A percentile compares a stretch with the other conserved stretches of the same genome.
Conservation (phyloP, 2,797 vertebrate species). For the Borostomias antarcticus region DNA sequence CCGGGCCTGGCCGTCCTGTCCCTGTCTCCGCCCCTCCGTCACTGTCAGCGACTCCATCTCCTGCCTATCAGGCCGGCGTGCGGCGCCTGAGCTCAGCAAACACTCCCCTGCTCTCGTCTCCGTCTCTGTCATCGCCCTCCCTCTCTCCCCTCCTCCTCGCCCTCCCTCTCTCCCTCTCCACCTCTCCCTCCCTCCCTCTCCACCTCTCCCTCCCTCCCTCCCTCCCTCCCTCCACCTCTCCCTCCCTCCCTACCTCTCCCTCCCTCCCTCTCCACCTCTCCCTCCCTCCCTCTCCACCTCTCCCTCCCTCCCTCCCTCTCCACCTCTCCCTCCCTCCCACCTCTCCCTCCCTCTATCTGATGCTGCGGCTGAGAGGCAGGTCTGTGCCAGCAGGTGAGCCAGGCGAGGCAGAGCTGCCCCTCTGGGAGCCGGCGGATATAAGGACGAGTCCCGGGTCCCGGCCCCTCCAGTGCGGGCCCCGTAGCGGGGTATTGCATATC, state of each 20-base stretch:
- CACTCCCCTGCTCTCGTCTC: conserved; percentile 38
- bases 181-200: not conserved
- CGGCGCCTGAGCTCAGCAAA: conserved; percentile 66
- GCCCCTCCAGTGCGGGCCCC: no score
- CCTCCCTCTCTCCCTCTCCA: not conserved
- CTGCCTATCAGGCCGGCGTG: conserved; percentile 32
- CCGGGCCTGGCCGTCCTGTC: conserved; percentile 8
- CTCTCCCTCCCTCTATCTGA: conserved; percentile 47
- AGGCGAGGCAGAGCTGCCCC: conserved; percentile 34
- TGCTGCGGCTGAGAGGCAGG: conserved; percentile 55
- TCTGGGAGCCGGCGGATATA: conserved; percentile 35
- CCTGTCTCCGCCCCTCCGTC: conserved; percentile 7
- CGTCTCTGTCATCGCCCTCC: conserved; percentile 60
- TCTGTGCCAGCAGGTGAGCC: conserved; percentile 66
- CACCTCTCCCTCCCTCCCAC: not conserved
- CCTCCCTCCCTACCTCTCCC: not conserved
- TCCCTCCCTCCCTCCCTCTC: not conserved
- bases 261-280: conserved; percentile 41
- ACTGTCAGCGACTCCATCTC: conserved; percentile 43
- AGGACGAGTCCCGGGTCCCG: no score
- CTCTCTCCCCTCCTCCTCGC: conserved; percentile 40
- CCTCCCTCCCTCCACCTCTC: not conserved
- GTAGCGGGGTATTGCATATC: no score
- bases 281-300: conserved; percentile 51
- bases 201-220: conserved; percentile 42